Conservation (phyloP, 2,113 vertebrate genomes). For the Leucopsar rothschildi region DNA sequence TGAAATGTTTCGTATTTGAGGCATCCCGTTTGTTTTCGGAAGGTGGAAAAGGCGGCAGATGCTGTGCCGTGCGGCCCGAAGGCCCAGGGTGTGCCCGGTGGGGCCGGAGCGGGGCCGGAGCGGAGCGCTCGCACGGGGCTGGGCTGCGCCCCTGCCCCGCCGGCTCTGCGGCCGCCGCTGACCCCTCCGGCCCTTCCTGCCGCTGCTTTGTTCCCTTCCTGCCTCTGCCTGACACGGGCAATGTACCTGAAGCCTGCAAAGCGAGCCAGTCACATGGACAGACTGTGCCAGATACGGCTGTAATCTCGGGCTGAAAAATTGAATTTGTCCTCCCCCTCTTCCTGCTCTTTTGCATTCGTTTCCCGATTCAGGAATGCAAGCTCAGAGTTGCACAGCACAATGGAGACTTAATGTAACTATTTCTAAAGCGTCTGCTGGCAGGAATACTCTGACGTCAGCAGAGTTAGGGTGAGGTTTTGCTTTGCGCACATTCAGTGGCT, state of each 20-base stretch:
- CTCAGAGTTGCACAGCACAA: neutral
- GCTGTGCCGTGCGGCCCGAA: neutral
- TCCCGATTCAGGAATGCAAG: neutral
- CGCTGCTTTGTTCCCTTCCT: neutral
- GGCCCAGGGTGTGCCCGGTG: neutral
- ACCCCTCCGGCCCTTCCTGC: rapidly evolving
- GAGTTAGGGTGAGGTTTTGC: neutral
- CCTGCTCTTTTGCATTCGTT: neutral
- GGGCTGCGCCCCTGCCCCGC: no score
- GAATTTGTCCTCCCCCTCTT: neutral
- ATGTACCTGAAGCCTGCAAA: neutral
- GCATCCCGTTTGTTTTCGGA: neutral
- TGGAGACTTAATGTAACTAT: neutral
- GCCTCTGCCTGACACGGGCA: neutral
- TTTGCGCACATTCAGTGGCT: neutral
- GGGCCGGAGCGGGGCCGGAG: neutral
- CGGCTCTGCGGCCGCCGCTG: neutral
- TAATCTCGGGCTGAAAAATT: neutral
- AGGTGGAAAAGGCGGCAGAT: neutral
- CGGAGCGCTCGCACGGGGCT: neutral
- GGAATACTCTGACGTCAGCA: neutral
- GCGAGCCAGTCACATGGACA: neutral
- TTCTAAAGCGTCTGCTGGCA: slow-evolving; percentile 14
- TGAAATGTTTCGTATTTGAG: neutral
- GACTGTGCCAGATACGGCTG: neutral